Evolutionary conservation across 1,140 invertebrate species (phyloP).

Genomic region (Magallana gigas): DNA sequence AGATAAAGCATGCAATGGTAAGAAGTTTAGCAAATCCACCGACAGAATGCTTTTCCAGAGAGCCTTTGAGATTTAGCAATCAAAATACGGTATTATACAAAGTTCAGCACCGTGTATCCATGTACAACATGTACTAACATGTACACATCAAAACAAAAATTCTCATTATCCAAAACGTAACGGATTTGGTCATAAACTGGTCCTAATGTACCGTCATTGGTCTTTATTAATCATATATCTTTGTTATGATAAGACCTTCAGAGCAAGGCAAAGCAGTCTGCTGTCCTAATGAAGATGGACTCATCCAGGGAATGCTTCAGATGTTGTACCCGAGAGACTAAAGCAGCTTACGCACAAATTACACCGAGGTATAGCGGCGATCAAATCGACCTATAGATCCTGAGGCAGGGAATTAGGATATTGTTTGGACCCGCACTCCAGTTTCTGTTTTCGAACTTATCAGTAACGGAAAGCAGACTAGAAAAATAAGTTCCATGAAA

Average conservation of each 20-base stretch:
- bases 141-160: background rate
- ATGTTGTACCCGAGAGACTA: background rate
- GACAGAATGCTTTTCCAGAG: too few species aligned
- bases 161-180: background rate
- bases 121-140: background rate
- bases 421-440: too few species aligned
- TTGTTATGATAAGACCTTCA: constrained; percentile 11
- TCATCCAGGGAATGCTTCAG: background rate
- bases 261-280: background rate
- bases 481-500: too few species aligned
- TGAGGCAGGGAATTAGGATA: too few species aligned
- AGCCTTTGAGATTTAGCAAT: too few species aligned
- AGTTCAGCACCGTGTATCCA: too few species aligned
- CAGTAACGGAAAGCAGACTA: too few species aligned
- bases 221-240: background rate
- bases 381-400: background rate
- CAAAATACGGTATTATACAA: too few species aligned
- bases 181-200: too few species aligned
- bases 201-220: background rate
- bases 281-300: background rate
- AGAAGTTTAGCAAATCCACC: too few species aligned
- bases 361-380: background rate
- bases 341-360: background rate
- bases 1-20: too few species aligned
- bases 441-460: too few species aligned